Percentiles rank a stretch among this genome's conserved stretches.
Evolutionary conservation across 1,140 invertebrate species (phyloP).

Genomic region (Drosophila paulistorum): DNA sequence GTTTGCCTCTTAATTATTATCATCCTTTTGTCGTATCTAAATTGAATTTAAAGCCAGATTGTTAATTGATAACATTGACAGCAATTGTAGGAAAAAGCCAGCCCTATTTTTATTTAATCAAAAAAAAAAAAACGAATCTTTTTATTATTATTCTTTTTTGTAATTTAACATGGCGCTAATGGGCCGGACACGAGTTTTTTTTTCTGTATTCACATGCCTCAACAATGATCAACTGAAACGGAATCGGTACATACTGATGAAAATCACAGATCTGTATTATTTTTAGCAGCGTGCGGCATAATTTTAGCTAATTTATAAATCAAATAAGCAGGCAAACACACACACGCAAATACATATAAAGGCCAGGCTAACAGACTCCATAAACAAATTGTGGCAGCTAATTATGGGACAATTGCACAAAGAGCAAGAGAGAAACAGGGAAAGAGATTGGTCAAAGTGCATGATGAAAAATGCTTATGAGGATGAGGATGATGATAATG

Average conservation of each 20-base stretch:
- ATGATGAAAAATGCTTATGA: slow-evolving; percentile 19
- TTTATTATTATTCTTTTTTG: slow-evolving; percentile 22
- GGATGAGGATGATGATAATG: slow-evolving; percentile 10
- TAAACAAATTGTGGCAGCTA: slow-evolving; percentile 64
- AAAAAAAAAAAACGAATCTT: no score
- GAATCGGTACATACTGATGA: neutral
- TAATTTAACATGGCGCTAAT: slow-evolving; percentile 58
- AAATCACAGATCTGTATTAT: slow-evolving; percentile 44
- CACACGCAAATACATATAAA: slow-evolving; percentile 16
- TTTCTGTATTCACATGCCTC: slow-evolving; percentile 19
- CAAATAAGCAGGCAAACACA: slow-evolving; percentile 48
- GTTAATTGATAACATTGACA: slow-evolving; percentile 47
- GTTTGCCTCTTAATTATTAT: neutral
- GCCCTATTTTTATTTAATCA: slow-evolving; percentile 30
- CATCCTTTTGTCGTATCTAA: slow-evolving; percentile 42
- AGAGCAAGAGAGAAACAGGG: neutral
- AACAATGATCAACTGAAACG: slow-evolving; percentile 13
- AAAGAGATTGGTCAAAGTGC: slow-evolving; percentile 10
- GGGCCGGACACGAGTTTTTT: slow-evolving; percentile 49
- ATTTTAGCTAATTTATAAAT: slow-evolving; percentile 68
- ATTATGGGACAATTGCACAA: slow-evolving; percentile 51
- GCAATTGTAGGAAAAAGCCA: neutral
- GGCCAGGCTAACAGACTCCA: slow-evolving; percentile 35
- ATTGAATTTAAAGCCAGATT: slow-evolving; percentile 54
- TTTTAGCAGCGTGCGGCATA: slow-evolving; percentile 57